Evolutionary conservation across 2,797 vertebrate genomes (phyloP).

Genomic region (Rhincodon typus): DNA sequence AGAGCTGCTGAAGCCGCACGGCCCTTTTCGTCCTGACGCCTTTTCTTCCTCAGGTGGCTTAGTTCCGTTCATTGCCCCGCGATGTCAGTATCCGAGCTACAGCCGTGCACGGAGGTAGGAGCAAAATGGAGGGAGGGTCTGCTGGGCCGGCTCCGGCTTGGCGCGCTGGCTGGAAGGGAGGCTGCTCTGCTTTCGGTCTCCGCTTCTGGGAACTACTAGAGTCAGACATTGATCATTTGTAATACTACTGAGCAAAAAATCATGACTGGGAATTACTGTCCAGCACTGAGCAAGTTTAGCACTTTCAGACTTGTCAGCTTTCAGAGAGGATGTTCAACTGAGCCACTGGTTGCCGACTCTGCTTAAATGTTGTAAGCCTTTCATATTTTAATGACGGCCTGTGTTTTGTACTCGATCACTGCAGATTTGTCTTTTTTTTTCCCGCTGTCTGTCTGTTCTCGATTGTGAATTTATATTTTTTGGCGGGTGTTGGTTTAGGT

Average conservation of each 20-base stretch:
- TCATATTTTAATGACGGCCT: neutral
- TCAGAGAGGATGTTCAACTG: no score
- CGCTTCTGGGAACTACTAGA: no score
- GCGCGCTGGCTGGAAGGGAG: neutral
- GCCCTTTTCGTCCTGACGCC: neutral
- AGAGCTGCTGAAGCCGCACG: neutral
- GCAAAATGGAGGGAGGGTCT: neutral
- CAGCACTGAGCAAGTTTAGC: no score
- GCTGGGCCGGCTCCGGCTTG: neutral
- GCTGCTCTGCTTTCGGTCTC: neutral
- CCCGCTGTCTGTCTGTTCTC: no score
- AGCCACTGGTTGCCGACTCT: no score
- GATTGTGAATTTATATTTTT: neutral
- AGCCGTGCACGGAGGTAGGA: neutral
- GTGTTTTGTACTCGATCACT: neutral
- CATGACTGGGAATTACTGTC: no score
- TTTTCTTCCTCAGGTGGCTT: neutral
- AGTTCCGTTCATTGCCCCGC: neutral
- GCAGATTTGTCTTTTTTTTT: neutral
- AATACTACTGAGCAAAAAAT: no score
- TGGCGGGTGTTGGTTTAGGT: conserved; percentile 2
- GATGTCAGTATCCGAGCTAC: neutral
- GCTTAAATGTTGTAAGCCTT: no score
- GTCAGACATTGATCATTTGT: no score
- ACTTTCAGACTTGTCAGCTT: neutral